These are phyloP conservation scores for Pangasius mekongensis DNA, from an alignment of 2,797 vertebrate species.

Conservation along the genomic window DNA sequence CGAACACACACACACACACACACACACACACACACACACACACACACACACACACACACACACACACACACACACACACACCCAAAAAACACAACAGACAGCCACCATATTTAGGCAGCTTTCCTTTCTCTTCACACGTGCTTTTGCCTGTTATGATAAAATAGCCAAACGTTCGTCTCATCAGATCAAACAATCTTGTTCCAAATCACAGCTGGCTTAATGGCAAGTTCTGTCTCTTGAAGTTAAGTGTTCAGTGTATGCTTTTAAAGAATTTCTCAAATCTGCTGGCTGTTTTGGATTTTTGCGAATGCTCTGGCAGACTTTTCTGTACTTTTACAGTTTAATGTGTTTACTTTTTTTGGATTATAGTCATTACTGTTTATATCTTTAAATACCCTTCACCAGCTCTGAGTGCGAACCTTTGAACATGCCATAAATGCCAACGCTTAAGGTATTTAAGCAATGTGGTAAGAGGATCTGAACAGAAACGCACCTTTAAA, in stretches of 20 bases:
- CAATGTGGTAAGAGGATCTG: neutral
- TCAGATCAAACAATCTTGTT: neutral
- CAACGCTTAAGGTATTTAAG: neutral
- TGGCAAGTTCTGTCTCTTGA: neutral
- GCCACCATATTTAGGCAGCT: neutral
- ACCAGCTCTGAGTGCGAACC: neutral
- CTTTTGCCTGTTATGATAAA: neutral
- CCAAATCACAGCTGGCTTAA: neutral
- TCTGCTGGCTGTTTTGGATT: neutral
- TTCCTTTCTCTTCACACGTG: neutral
- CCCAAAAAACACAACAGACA: neutral
- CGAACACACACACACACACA: neutral
- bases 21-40: neutral
- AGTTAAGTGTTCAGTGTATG: neutral
- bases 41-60: no score
- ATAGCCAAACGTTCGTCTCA: neutral
- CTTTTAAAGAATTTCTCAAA: neutral
- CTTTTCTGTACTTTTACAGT: neutral
- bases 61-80: no score
- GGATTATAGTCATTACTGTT: neutral
- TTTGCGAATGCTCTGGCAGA: no score
- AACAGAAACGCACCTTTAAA: neutral
- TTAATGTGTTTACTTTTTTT: neutral
- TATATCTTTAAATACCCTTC: neutral
- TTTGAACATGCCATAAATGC: neutral